Conservation (phyloP, 2,113 vertebrate genomes). For the Festucalex cinctus region DNA sequence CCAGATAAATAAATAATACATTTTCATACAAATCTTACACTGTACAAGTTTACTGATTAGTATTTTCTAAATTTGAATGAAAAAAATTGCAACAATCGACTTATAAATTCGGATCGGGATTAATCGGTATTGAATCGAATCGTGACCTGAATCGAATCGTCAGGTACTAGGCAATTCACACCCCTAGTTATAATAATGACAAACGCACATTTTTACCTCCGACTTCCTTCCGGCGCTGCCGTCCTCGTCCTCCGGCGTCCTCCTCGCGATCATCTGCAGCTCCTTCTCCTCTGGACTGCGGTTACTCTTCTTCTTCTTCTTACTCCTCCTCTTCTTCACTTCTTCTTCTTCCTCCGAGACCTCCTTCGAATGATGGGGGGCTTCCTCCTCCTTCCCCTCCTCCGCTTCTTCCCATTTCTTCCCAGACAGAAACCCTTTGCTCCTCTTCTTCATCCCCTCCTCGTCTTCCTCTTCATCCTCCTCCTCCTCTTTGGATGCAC, state of each 20-base stretch:
- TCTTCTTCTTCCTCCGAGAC: constrained; percentile 62
- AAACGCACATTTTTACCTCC: constrained; percentile 74
- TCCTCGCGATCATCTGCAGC: constrained; percentile 70
- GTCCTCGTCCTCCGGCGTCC: constrained; percentile 83
- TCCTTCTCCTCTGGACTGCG: constrained; percentile 69
- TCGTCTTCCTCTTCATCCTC: constrained; percentile 29
- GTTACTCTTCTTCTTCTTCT: constrained; percentile 55
- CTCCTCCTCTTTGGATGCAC: constrained; percentile 36
- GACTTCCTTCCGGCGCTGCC: constrained; percentile 85
- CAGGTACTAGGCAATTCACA: no score
- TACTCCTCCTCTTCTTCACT: constrained; percentile 68
- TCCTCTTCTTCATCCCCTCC: constrained; percentile 36
- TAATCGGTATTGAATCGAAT: no score
- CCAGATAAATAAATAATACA: no score
- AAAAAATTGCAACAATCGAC: no score
- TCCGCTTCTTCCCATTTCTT: constrained; percentile 41
- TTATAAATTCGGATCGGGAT: no score
- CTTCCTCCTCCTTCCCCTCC: constrained; percentile 41
- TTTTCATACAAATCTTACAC: no score
- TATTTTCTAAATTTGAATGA: no score
- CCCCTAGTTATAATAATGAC: no score
- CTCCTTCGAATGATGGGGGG: constrained; percentile 76
- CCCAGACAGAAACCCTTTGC: constrained; percentile 34
- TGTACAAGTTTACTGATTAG: no score
- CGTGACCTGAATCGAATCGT: no score